Base-by-base conservation (phyloP, 2,797 vertebrate genomes). In the Liparis tanakae region DNA sequence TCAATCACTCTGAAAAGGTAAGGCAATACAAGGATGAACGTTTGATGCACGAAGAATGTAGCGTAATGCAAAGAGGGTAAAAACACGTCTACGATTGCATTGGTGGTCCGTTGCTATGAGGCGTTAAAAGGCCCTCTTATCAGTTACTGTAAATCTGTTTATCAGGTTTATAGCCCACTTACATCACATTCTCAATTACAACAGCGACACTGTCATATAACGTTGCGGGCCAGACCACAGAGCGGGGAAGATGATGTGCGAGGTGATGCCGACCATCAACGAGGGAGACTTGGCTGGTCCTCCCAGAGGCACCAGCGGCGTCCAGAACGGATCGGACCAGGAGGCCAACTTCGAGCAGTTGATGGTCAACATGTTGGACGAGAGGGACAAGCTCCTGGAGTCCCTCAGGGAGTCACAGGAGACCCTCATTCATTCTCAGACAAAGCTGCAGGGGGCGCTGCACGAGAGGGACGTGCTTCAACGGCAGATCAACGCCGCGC, bases 361-460 rank as follows among this genome's bases (percentile, higher is more conserved):
- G 89, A 99, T 98, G 97, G 97, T 98, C 91, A 98, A 98, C 93
- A 98, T 99, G 97, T 92, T 99, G 94, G 97, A 99, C 6, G 97
- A 99, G 93, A 93, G 97, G 85, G 97, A 99, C 94, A 98, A 98
- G 92, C 94, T 99, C 82, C 95, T 99, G 86, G 97, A 99, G 89
- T 98, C 96, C 13, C 94, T 99, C 69, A 94, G 97, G 57, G 97
- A 98, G 95, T 98, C 96, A 6, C 96, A 97, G 3, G 97, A 99
- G 91, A 97, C 96, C 1, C 93, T 99, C n/a, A 93, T 94, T 18
- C 95, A 96, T 79, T 96, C 96, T 13, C 97, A 99, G 93, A 94
- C 94, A 78, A 96, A 95, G 88, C 95, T 99, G 73, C 97, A 99
- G 92, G 97, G 97, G 75, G 95, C 96, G 71, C 92, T 96, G 20